Conservation (phyloP, 1,140 invertebrate genomes). For the Gonioctena quinquepunctata region DNA sequence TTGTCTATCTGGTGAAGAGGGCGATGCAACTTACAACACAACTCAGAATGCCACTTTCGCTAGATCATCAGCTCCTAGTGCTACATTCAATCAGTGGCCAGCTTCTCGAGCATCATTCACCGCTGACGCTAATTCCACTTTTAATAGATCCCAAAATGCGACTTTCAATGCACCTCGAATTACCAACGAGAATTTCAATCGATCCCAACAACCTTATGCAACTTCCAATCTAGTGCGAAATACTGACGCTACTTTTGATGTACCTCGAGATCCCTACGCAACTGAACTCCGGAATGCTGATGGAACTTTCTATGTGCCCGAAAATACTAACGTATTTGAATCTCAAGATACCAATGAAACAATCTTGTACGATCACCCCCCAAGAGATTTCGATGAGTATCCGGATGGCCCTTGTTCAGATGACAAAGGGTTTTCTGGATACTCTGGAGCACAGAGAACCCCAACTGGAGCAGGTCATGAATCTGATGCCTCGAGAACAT, state of each 20-base stretch:
- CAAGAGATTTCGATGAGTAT: neutral
- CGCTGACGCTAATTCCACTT: neutral
- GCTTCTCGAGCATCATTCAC: too few relatives aligned
- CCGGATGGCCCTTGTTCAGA: neutral
- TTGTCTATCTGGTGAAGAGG: neutral
- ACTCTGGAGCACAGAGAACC: neutral
- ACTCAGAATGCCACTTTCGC: too few relatives aligned
- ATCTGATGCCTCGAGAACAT: neutral
- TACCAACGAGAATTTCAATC: neutral
- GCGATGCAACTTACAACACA: neutral
- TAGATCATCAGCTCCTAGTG: too few relatives aligned
- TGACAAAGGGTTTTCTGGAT: neutral
- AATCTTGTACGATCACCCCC: neutral
- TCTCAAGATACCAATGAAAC: too few relatives aligned
- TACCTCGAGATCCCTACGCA: too few relatives aligned
- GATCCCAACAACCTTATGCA: neutral
- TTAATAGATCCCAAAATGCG: neutral
- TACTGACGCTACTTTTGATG: neutral
- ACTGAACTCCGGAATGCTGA: too few relatives aligned
- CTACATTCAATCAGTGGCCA: neutral
- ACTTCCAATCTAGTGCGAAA: too few relatives aligned
- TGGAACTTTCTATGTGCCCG: too few relatives aligned
- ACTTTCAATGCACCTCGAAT: too few relatives aligned
- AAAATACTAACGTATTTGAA: too few relatives aligned
- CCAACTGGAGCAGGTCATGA: neutral